phyloP scores from a whole-genome alignment of 1,140 invertebrate genomes.

The Lamellibrachia luymesi region DNA sequence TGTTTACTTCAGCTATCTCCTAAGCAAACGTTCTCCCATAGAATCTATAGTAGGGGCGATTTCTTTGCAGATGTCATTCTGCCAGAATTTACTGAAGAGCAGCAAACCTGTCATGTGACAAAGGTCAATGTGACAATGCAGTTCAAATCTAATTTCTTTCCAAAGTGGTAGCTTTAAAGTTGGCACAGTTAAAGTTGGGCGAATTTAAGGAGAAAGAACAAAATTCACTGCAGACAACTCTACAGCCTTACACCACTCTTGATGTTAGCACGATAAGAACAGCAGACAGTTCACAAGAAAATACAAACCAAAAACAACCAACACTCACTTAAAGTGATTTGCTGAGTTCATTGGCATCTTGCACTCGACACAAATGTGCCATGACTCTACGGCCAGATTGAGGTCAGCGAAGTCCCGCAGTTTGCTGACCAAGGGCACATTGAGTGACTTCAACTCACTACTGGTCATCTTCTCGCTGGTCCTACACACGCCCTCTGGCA shows the following conservation, averaged over 20 bases:
- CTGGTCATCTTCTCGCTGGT: conserved; percentile 21
- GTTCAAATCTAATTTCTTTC: no score
- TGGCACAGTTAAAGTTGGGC: no score
- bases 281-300: not conserved
- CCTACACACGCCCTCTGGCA: conserved; percentile 30
- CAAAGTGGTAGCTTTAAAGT: no score
- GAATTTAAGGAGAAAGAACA: no score
- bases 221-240: no score
- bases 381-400: not conserved
- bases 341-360: conserved; percentile 44
- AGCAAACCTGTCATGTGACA: not conserved
- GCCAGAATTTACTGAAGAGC: not conserved
- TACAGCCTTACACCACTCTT: no score
- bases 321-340: conserved; percentile 50
- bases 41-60: not conserved
- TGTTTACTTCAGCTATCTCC: not conserved
- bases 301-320: not conserved
- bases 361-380: conserved; percentile 46
- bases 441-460: conserved; percentile 43
- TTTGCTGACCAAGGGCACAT: conserved; percentile 46
- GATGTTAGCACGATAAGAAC: no score
- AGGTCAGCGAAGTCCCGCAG: conserved; percentile 38
- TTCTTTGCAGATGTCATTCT: not conserved
- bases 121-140: not conserved
- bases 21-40: not conserved